Base-by-base conservation (phyloP, 2,888 invertebrate species). In the Coleophora flavipennella region DNA sequence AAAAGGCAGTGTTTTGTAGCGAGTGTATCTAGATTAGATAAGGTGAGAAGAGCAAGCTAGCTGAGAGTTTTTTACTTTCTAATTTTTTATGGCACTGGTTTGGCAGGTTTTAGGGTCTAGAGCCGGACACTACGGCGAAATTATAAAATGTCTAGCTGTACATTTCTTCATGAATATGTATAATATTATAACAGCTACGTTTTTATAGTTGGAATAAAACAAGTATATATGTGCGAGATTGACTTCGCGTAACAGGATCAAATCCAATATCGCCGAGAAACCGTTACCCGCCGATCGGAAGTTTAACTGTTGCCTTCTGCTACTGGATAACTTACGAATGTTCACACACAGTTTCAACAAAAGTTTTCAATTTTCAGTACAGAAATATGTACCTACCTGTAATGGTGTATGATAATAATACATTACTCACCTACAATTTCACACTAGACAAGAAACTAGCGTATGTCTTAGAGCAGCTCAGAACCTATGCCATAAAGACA, bases 1-100 rank as follows among this genome's bases (percentile, higher is more conserved):
- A 75, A 73, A 78, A 79, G 80, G 76, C 79, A 81, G 73, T 79
- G 61, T 69, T 78, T 72, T 67, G 73, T 79, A 71, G 81, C 74
- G 70, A 69, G 73, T 78, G 56, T 54, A 55, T 60, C 57, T 56
- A 62, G 59, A 54, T 59, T 59, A 57, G 53, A 55, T 55, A 55
- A 39, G 71, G 66, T 71, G 75, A 72, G 60, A 75, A 69, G 60
- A 73, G 60, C 75, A 69, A 73, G 61, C 55, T 76, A 67, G 71
- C 69, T 71, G 60, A 55, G 20, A 20, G 20, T 20, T 20, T 20
- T 20, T 20, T 20, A 80, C 80, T 81, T 83, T 83, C 80, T 80
- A 83, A 80, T 73, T 79, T 70, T 70, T 72, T 72, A 72, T 72
- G 58, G 54, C 68, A 68, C 67, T 64, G 60, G 72, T 70, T 71